These are phyloP conservation scores for Stomatorhinus walkeri DNA, from an alignment of 2,797 vertebrate genomes.

Conservation along the genomic window DNA sequence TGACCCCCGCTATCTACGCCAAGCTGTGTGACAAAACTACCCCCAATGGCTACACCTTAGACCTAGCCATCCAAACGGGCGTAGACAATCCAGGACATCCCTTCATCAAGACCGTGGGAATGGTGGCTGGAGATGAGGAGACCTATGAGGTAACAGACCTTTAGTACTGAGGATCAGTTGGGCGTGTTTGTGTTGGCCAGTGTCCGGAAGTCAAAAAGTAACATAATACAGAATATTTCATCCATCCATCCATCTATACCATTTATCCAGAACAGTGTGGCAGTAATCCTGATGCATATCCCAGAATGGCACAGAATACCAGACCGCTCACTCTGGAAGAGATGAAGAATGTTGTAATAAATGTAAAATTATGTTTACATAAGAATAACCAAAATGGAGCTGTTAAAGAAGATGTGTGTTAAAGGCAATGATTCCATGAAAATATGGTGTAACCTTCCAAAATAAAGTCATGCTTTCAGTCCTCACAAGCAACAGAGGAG, in stretches of 20 bases:
- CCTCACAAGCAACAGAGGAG: not conserved
- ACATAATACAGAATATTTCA: not conserved
- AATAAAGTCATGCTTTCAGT: not conserved
- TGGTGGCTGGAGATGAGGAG: conserved; percentile 89
- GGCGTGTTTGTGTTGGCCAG: not conserved
- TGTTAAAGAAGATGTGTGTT: not conserved
- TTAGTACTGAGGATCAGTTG: not conserved
- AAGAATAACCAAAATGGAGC: not conserved
- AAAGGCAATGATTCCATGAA: not conserved
- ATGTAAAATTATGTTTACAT: not conserved
- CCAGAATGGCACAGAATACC: not conserved
- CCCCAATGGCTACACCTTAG: conserved; percentile 83
- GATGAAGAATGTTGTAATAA: not conserved
- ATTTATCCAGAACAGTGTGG: not conserved
- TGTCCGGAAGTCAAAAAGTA: not conserved
- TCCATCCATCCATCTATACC: not conserved
- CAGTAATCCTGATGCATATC: not conserved
- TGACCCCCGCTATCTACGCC: conserved; percentile 84
- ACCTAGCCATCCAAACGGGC: conserved; percentile 91
- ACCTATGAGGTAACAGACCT: conserved; percentile 78
- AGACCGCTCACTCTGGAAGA: not conserved
- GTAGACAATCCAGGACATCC: conserved; percentile 96
- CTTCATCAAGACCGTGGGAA: conserved; percentile 85
- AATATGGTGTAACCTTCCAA: not conserved
- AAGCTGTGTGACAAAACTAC: conserved; percentile 82